A percentile compares a stretch with the other conserved stretches of the same genome.
phyloP scores from a whole-genome alignment of 2,113 vertebrate species.

The Sceloporus tristichus region DNA sequence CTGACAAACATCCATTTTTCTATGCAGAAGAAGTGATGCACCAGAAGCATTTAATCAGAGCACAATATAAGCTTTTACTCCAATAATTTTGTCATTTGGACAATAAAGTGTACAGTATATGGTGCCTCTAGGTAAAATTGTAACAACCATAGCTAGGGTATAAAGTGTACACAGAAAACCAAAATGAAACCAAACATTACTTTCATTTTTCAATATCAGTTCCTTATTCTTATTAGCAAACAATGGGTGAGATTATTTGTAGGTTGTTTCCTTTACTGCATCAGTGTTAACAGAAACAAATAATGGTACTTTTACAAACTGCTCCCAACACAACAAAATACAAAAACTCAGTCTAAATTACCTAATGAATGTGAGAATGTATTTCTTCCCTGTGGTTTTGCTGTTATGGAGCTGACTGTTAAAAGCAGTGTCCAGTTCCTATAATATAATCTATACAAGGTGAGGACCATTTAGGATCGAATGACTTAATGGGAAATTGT shows the following conservation, averaged over 20 bases:
- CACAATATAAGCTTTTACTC: neutral
- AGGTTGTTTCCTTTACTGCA: neutral
- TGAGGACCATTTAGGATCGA: too few species aligned
- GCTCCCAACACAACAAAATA: neutral
- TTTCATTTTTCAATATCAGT: neutral
- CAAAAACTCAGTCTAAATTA: neutral
- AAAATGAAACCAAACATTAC: neutral
- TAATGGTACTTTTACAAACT: neutral
- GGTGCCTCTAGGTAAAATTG: too few species aligned
- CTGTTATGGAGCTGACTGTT: neutral
- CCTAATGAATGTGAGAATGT: neutral
- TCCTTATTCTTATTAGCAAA: conserved; percentile 2
- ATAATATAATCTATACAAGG: neutral
- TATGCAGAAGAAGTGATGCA: neutral
- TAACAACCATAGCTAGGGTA: neutral
- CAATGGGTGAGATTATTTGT: neutral
- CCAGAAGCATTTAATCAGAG: neutral
- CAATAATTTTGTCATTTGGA: neutral
- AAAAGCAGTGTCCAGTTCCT: neutral
- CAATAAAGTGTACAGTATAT: too few species aligned
- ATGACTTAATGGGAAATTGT: neutral
- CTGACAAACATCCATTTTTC: conserved; percentile 29
- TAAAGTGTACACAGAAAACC: neutral
- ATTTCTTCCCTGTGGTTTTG: neutral
- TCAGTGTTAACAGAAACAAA: neutral